Percentiles rank a stretch among this genome's conserved stretches.
Conservation (phyloP, 2,113 vertebrate species). For the Eubucco bourcierii region DNA sequence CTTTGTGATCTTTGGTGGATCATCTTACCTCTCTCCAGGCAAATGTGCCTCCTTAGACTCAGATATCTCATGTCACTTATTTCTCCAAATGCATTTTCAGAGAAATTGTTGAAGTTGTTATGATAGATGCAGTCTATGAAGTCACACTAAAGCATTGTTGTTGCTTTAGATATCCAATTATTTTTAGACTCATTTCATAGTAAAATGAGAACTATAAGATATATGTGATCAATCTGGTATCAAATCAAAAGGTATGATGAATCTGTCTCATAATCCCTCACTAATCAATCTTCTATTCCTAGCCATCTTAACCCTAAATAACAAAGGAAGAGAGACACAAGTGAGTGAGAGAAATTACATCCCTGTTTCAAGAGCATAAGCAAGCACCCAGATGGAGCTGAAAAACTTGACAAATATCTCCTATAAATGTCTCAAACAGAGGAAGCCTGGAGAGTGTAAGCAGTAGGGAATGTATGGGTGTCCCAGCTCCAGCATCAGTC, state of each 20-base stretch:
- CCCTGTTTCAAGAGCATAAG: not conserved
- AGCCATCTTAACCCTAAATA: not conserved
- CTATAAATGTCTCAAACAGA: not conserved
- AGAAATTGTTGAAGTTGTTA: not conserved
- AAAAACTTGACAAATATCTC: not conserved
- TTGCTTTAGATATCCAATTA: not conserved
- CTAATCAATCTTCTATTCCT: not conserved
- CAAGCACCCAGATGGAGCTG: not conserved
- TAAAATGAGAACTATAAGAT: not conserved
- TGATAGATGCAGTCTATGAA: not conserved
- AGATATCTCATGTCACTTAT: not conserved
- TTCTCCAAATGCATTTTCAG: not conserved
- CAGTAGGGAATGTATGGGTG: not conserved
- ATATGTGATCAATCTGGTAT: too few species aligned
- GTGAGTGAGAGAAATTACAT: not conserved
- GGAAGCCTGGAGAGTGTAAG: not conserved
- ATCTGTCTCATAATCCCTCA: not conserved
- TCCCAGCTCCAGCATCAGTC: not conserved
- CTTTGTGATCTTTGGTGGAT: not conserved
- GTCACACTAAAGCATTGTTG: not conserved
- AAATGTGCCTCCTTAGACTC: not conserved
- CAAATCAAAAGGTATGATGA: not conserved
- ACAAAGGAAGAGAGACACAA: not conserved
- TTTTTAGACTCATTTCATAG: not conserved
- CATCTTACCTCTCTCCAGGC: not conserved